These are phyloP conservation scores for Xiphorhynchus elegans DNA, from an alignment of 2,113 vertebrate species.

Conservation along the genomic window DNA sequence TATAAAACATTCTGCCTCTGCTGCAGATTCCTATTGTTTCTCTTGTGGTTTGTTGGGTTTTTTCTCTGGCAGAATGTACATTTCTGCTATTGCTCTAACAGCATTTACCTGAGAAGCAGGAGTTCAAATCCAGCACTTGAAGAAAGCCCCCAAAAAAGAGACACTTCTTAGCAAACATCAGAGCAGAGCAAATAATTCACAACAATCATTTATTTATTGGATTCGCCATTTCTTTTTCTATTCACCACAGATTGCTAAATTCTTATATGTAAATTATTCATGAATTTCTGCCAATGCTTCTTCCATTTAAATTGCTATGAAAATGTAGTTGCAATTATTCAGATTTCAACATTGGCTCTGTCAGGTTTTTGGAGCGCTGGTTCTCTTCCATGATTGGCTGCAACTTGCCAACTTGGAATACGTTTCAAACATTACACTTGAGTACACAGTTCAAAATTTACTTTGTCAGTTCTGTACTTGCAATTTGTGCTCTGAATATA, in stretches of 20 bases:
- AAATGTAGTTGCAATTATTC: constrained; percentile 61
- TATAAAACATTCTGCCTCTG: background rate
- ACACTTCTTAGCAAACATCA: constrained; percentile 45
- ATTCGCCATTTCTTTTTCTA: constrained; percentile 63
- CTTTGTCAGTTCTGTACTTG: constrained; percentile 48
- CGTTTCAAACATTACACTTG: constrained; percentile 45
- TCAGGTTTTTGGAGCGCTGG: constrained; percentile 34
- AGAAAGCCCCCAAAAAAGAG: background rate
- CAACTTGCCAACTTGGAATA: constrained; percentile 55
- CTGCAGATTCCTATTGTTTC: background rate
- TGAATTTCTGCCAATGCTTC: constrained; percentile 61
- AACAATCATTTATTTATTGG: constrained; percentile 64
- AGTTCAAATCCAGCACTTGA: background rate
- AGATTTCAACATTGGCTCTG: constrained; percentile 53
- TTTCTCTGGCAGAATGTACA: background rate
- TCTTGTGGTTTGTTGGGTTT: background rate
- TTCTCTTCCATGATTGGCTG: constrained; percentile 48
- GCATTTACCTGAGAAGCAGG: background rate
- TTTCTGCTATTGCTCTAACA: background rate
- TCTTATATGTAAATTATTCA: constrained; percentile 65
- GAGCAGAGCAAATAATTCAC: constrained; percentile 51
- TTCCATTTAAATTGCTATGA: constrained; percentile 55
- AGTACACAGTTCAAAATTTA: constrained; percentile 62
- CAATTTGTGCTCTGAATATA: constrained; percentile 54
- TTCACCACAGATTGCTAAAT: constrained; percentile 56